Conservation (phyloP, 2,797 vertebrate species). For the Tokudaia muenninki region DNA sequence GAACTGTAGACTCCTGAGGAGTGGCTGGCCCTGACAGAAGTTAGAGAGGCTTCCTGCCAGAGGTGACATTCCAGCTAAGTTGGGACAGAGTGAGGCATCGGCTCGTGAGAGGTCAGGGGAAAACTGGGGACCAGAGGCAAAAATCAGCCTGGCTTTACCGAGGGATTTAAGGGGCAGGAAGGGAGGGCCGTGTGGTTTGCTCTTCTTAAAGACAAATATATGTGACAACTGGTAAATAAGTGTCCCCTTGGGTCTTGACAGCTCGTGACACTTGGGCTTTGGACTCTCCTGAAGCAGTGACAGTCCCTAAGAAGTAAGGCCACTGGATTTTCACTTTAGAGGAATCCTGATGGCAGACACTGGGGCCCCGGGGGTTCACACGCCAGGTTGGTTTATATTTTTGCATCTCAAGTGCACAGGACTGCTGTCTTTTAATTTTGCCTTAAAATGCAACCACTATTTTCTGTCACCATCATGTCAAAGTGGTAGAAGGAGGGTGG, state of each 20-base stretch:
- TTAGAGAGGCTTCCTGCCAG: neutral
- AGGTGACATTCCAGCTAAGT: neutral
- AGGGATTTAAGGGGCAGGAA: neutral
- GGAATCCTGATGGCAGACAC: neutral
- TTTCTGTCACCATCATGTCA: neutral
- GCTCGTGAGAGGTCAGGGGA: neutral
- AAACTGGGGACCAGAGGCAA: neutral
- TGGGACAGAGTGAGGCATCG: neutral
- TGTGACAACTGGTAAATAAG: neutral
- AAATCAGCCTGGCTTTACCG: neutral
- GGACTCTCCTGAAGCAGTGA: neutral
- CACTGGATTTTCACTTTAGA: neutral
- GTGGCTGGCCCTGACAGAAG: neutral
- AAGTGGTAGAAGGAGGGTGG: no score
- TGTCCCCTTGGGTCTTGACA: neutral
- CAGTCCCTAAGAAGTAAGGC: neutral
- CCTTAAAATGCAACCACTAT: neutral
- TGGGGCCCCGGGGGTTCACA: neutral
- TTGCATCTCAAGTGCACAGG: neutral
- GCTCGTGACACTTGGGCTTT: neutral
- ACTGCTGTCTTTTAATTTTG: neutral
- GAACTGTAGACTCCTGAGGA: neutral
- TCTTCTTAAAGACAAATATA: neutral
- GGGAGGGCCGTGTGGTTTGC: fast-evolving
- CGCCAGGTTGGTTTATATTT: neutral